Evolutionary conservation across 2,888 invertebrate species (phyloP).

Genomic region (Cybosia mesomella): DNA sequence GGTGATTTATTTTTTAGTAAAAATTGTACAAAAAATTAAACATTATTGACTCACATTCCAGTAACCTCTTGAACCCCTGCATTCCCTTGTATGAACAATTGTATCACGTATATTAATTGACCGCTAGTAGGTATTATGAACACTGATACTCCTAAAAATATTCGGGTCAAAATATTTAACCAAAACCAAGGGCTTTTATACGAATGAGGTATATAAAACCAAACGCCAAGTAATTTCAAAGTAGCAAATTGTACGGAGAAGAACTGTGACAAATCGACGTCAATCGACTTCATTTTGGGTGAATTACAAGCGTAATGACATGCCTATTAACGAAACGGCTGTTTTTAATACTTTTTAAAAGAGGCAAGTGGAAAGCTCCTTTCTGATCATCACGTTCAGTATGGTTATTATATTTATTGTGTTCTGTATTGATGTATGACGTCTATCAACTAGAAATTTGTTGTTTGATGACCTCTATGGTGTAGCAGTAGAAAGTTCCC

Average conservation of each 20-base stretch:
- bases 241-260: slow-evolving; percentile 59
- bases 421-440: too few species aligned
- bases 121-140: slow-evolving; percentile 59
- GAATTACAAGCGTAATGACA: slow-evolving; percentile 48
- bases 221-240: slow-evolving; percentile 60
- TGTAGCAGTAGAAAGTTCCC: too few species aligned
- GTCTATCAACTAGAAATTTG: too few species aligned
- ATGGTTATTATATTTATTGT: slow-evolving; percentile 8
- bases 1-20: not conserved
- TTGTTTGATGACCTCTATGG: too few species aligned
- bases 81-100: slow-evolving; percentile 54
- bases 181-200: slow-evolving; percentile 57
- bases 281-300: slow-evolving; percentile 50
- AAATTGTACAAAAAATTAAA: not conserved
- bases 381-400: slow-evolving; percentile 26
- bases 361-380: slow-evolving; percentile 21
- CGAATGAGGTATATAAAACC: slow-evolving; percentile 63
- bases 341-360: slow-evolving; percentile 22
- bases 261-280: slow-evolving; percentile 56
- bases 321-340: slow-evolving; percentile 17
- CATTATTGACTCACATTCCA: slow-evolving; percentile 60
- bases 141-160: slow-evolving; percentile 50
- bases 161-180: slow-evolving; percentile 47
- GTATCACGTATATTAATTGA: slow-evolving; percentile 60
- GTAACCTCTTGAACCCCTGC: slow-evolving; percentile 64